Percentiles rank a stretch among this genome's conserved stretches.
Conservation (phyloP, 2,888 invertebrate genomes). For the Andrena marginata region DNA sequence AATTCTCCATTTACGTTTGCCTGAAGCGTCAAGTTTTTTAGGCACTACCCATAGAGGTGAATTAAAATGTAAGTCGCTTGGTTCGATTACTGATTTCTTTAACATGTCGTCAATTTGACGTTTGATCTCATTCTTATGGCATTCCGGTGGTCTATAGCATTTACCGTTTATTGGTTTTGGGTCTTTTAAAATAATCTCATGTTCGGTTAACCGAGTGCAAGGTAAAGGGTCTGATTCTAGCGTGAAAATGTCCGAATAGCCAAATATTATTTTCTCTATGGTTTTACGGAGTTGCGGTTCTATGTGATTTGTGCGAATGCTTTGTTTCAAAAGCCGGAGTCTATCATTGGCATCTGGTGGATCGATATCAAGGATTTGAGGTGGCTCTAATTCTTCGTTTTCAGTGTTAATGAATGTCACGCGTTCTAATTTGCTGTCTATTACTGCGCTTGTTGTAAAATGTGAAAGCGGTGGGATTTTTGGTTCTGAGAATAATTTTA, state of each 20-base stretch:
- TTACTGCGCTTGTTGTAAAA: too few species aligned
- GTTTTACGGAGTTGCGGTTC: not conserved
- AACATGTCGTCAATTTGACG: not conserved
- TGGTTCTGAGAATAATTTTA: not conserved
- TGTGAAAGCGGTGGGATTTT: too few species aligned
- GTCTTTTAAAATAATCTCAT: not conserved
- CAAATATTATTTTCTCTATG: not conserved
- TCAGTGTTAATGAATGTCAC: too few species aligned
- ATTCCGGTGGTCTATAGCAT: not conserved
- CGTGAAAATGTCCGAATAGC: not conserved
- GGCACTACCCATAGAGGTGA: conserved; percentile 2
- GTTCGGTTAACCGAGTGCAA: not conserved
- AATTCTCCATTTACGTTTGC: conserved; percentile 4
- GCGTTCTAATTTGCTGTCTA: too few species aligned
- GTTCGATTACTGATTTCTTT: not conserved
- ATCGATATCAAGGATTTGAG: too few species aligned
- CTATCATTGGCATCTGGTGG: too few species aligned
- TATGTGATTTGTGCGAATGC: not conserved
- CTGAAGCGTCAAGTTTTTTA: conserved; percentile 4
- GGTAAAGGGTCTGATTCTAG: not conserved
- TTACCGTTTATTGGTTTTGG: not conserved
- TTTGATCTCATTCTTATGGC: not conserved
- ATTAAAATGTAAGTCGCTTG: not conserved
- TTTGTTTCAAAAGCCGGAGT: not conserved
- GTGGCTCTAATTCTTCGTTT: too few species aligned